These are phyloP conservation scores for Drosophila takahashii DNA, from an alignment of 1,140 invertebrate genomes.

Conservation along the genomic window DNA sequence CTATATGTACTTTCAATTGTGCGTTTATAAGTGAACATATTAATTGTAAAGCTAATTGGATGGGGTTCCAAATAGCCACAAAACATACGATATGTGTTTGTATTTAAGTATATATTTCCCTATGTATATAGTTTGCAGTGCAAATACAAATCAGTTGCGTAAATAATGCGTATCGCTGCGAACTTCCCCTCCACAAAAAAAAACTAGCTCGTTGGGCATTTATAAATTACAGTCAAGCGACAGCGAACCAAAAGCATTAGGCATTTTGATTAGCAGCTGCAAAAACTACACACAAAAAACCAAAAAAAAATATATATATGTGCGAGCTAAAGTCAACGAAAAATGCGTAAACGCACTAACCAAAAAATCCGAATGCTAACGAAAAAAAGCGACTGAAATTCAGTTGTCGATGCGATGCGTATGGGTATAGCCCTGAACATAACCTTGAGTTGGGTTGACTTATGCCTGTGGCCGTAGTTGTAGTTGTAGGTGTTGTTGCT, in stretches of 20 bases:
- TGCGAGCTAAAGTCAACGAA: constrained; percentile 30
- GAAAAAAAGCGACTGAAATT: constrained; percentile 56
- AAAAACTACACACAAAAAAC: constrained; percentile 53
- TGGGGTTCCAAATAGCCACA: not conserved
- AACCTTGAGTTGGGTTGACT: constrained; percentile 72
- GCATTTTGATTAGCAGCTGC: constrained; percentile 81
- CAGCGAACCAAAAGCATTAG: constrained; percentile 50
- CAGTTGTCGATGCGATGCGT: constrained; percentile 79
- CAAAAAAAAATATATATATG: constrained; percentile 5
- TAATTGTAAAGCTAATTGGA: constrained; percentile 27
- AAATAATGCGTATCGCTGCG: constrained; percentile 75
- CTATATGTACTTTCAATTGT: constrained; percentile 32
- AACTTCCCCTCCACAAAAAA: constrained; percentile 20
- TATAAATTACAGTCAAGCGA: constrained; percentile 70
- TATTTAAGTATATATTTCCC: not conserved
- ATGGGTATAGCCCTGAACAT: constrained; percentile 82
- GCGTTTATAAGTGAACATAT: constrained; percentile 18
- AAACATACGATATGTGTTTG: constrained; percentile 7
- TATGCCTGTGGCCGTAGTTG: constrained; percentile 10
- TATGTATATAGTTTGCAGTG: constrained; percentile 63
- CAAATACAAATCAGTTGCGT: constrained; percentile 82
- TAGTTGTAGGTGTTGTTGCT: constrained; percentile 34
- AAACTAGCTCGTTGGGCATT: constrained; percentile 55
- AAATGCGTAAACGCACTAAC: constrained; percentile 75
- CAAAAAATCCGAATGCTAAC: constrained; percentile 44